Percentiles rank a stretch among this genome's conserved stretches.
These are phyloP conservation scores for Silvanus unidentatus DNA, from an alignment of 2,888 invertebrate genomes.

Conservation along the genomic window DNA sequence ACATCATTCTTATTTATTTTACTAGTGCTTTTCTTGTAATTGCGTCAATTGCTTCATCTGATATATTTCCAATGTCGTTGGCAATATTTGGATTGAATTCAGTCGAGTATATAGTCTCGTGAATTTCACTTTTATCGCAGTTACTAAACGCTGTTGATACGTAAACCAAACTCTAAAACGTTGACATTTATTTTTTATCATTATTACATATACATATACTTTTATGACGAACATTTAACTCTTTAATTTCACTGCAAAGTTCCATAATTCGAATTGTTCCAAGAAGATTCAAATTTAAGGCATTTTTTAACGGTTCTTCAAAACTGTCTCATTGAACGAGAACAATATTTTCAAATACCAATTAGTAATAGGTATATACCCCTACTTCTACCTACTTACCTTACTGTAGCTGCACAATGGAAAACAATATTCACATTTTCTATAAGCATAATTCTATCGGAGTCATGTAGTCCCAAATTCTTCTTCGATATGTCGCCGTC, in stretches of 20 bases:
- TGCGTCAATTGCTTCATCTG: conserved; percentile 55
- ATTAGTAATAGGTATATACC: no score
- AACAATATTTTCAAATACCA: conserved; percentile 2
- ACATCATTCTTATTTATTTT: conserved; percentile 47
- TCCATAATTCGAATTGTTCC: conserved; percentile 81
- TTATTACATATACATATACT: no score
- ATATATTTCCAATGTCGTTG: conserved; percentile 56
- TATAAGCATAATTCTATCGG: conserved; percentile 58
- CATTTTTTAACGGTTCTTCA: conserved; percentile 82
- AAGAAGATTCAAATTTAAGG: conserved; percentile 82
- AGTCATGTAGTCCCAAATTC: conserved; percentile 62
- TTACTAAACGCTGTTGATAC: conserved; percentile 97
- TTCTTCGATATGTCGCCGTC: conserved; percentile 71
- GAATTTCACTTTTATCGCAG: conserved; percentile 74
- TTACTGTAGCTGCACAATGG: conserved; percentile 93
- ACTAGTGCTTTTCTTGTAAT: conserved; percentile 56
- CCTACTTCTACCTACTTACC: conserved; percentile 43
- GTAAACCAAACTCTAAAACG: conserved; percentile 67
- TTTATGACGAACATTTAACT: conserved; percentile 55
- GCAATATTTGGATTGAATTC: conserved; percentile 59
- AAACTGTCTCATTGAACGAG: conserved; percentile 49
- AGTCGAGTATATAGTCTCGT: conserved; percentile 77
- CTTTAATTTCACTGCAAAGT: conserved; percentile 73
- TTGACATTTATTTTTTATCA: conserved; percentile 25
- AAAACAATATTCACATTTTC: conserved; percentile 78